Base-by-base conservation (phyloP, 2,797 vertebrate species). In the Chanos chanos region DNA sequence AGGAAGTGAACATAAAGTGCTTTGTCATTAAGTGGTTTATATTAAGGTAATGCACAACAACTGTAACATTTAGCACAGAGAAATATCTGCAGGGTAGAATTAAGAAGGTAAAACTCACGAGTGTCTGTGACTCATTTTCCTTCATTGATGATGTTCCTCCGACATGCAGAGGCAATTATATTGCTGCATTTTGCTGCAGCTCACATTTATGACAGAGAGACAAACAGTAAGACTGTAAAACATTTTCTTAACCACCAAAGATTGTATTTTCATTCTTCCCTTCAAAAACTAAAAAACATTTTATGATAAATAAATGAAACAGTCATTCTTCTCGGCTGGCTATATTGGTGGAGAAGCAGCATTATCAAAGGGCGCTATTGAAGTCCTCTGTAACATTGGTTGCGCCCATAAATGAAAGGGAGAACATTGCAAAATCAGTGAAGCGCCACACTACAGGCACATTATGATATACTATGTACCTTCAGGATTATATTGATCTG, bases 171-270 rank as follows among this genome's bases (percentile, higher is more conserved):
- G 73, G 86, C 87, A 47, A 70, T 37, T 49, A 91, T 81, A 73
- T 72, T 82, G 71, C 86, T 89, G 60, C 89, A n/a, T n/a, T n/a
- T 89, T 73, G 89, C 83, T 77, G 92, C 84, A 7, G 89, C 89
- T 68, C 55, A 83, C 76, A 92, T 89, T 90, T 93, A 75, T 30
- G 69, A 77, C 77, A 60, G 45, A 65, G 65, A 68, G 53, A 68
- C 68, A 51, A 66, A 68, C 61, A 74, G 68, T 53, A 65, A 68
- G 37, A 68, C 61, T n/a, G n/a, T n/a, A n/a, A n/a, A n/a, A n/a
- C n/a, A n/a, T n/a, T n/a, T n/a, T n/a, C n/a, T n/a, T n/a, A n/a
- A n/a, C n/a, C n/a, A n/a, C n/a, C n/a, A n/a, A n/a, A n/a, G n/a
- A n/a, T n/a, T n/a, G n/a, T n/a, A n/a, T n/a, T n/a, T n/a, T n/a